A percentile compares a stretch with the other conserved stretches of the same genome.
phyloP scores from a whole-genome alignment of 2,888 invertebrate species.

The Chrysina gloriosa region DNA sequence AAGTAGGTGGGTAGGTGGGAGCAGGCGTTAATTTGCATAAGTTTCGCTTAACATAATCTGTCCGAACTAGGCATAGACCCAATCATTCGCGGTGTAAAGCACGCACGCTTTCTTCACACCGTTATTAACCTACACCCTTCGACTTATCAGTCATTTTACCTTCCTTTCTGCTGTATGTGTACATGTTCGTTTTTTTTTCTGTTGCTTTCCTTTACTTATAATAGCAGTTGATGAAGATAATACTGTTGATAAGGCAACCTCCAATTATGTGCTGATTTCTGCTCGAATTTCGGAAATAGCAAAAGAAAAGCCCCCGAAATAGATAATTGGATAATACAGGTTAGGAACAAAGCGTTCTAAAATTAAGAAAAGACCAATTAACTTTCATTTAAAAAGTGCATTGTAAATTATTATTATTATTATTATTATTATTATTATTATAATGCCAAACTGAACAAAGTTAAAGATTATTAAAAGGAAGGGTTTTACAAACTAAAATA shows the following conservation, averaged over 20 bases:
- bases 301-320: no score
- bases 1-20: conserved; percentile 48
- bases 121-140: conserved; percentile 14
- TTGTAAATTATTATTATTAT: no score
- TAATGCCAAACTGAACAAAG: no score
- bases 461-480: no score
- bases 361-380: no score
- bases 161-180: conserved; percentile 11
- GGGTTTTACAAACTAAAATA: no score
- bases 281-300: no score
- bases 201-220: not conserved
- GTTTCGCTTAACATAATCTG: conserved; percentile 20
- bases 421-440: no score
- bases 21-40: conserved; percentile 25
- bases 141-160: conserved; percentile 19
- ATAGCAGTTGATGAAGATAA: not conserved
- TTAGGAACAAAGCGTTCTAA: no score
- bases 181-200: conserved; percentile 4
- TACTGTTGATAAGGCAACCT: not conserved
- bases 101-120: conserved; percentile 23
- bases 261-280: not conserved
- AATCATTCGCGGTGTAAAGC: conserved; percentile 50
- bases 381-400: no score
- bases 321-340: no score
- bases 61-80: conserved; percentile 64